These are phyloP conservation scores for Mustela lutreola DNA, from an alignment of 2,113 vertebrate species.

Conservation along the genomic window DNA sequence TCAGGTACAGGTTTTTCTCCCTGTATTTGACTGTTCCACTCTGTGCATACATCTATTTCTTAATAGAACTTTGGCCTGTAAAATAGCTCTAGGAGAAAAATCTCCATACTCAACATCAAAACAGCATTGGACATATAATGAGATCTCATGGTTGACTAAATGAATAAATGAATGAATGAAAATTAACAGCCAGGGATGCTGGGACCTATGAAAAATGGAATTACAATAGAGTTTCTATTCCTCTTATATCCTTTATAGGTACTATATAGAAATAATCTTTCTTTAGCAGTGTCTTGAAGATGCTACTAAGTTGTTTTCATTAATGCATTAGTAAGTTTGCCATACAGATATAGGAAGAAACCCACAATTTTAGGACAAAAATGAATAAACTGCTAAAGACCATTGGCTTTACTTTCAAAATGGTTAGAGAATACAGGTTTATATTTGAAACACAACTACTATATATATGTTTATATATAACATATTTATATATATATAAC, in stretches of 20 bases:
- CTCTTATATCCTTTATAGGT: not conserved
- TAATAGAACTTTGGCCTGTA: not conserved
- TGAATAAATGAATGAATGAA: not conserved
- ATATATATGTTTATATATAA: not conserved
- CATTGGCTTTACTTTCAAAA: not conserved
- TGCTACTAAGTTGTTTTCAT: not conserved
- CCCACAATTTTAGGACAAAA: not conserved
- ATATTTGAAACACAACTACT: not conserved
- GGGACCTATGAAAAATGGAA: not conserved
- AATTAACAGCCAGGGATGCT: not conserved
- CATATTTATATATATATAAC: not conserved
- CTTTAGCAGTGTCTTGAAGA: not conserved
- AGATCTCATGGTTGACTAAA: not conserved
- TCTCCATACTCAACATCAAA: not conserved
- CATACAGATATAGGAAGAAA: not conserved
- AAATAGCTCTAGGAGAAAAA: not conserved
- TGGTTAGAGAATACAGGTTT: not conserved
- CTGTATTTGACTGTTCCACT: not conserved
- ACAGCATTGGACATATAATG: not conserved
- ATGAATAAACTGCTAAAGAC: not conserved
- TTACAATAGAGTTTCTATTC: not conserved
- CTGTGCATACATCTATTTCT: not conserved
- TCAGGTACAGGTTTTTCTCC: not conserved
- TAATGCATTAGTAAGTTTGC: not conserved
- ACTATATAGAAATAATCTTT: not conserved